Conservation (phyloP, 2,113 vertebrate species). For the Tyrannus savana region DNA sequence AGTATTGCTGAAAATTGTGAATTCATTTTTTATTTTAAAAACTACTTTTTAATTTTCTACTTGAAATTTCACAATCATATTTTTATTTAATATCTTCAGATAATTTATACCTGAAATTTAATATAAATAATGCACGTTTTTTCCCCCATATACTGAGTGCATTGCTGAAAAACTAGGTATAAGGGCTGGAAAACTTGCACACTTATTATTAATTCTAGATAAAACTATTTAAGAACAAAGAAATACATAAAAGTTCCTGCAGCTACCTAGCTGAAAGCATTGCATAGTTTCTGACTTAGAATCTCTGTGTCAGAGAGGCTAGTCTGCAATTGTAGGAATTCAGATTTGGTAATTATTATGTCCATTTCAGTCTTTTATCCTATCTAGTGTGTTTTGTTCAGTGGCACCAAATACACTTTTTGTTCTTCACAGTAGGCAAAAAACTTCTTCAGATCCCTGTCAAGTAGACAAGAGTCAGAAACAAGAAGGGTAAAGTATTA, state of each 20-base stretch:
- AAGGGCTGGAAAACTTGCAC: background rate
- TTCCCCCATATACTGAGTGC: background rate
- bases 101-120: background rate
- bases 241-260: background rate
- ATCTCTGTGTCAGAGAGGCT: rapidly evolving
- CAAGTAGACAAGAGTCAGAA: background rate
- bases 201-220: background rate
- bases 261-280: background rate
- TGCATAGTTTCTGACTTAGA: background rate
- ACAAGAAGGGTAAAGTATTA: background rate
- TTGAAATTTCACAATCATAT: background rate
- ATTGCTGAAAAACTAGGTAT: background rate
- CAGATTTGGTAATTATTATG: background rate
- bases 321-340: background rate
- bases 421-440: background rate
- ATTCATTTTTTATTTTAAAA: background rate
- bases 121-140: background rate
- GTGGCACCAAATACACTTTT: background rate
- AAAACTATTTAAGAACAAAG: background rate
- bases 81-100: background rate
- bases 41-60: background rate
- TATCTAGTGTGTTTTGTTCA: background rate
- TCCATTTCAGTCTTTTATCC: background rate
- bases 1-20: background rate
- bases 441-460: background rate